Percentiles rank a stretch among this genome's conserved stretches.
Evolutionary conservation across 2,888 invertebrate species (phyloP).

Genomic region (Netelia melanura): DNA sequence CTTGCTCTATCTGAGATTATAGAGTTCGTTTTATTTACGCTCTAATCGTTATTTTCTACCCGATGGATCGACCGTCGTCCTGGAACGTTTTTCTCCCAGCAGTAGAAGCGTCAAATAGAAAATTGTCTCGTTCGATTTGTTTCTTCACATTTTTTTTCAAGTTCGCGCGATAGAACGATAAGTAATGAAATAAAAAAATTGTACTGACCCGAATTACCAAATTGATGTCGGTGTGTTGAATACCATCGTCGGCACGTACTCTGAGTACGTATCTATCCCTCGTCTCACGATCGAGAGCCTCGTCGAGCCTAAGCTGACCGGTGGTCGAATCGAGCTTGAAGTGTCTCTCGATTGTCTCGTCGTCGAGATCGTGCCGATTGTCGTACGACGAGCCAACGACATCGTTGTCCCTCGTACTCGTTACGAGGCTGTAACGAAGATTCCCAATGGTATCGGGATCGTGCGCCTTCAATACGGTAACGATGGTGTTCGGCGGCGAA

Average conservation of each 20-base stretch:
- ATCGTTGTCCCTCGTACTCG: constrained; percentile 70
- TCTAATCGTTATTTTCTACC: not conserved
- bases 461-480: constrained; percentile 91
- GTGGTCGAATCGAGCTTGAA: constrained; percentile 90
- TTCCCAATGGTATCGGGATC: constrained; percentile 95
- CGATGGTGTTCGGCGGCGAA: constrained; percentile 91
- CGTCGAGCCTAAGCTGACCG: constrained; percentile 91
- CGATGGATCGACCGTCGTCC: no score
- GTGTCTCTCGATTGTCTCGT: constrained; percentile 85
- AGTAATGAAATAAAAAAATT: not conserved
- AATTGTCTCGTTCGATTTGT: no score
- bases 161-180: no score
- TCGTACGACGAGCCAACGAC: not conserved
- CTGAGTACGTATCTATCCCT: constrained; percentile 91
- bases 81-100: no score
- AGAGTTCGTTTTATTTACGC: not conserved
- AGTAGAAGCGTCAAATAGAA: no score
- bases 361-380: constrained; percentile 50
- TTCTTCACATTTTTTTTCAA: no score
- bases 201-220: constrained; percentile 91
- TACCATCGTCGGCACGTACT: constrained; percentile 95
- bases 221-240: constrained; percentile 93
- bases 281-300: constrained; percentile 93
- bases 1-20: not conserved
- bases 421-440: constrained; percentile 90